Evolutionary conservation across 2,113 vertebrate genomes (phyloP).

Genomic region (Taurulus bubalis): DNA sequence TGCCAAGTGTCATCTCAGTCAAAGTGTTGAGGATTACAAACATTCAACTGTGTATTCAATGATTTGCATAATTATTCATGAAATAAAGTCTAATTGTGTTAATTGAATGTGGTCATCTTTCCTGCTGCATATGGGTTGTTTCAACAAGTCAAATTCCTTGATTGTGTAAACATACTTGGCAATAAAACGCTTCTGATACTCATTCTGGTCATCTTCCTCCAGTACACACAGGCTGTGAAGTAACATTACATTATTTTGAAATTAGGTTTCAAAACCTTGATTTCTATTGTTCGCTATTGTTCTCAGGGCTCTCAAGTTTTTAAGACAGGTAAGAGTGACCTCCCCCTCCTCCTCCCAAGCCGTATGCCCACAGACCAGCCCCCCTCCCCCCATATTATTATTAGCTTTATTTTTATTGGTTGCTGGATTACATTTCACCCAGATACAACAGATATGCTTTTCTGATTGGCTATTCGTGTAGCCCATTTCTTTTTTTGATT

Average conservation of each 20-base stretch:
- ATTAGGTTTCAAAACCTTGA: not conserved
- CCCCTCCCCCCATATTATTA: too few species aligned
- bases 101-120: not conserved
- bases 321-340: too few species aligned
- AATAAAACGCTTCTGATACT: not conserved
- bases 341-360: too few species aligned
- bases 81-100: constrained; percentile 69
- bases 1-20: constrained; percentile 3
- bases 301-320: too few species aligned
- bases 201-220: not conserved
- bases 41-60: constrained; percentile 42
- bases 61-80: constrained; percentile 54
- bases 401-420: too few species aligned
- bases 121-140: not conserved
- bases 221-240: not conserved
- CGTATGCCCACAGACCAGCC: too few species aligned
- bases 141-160: not conserved
- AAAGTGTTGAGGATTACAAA: not conserved
- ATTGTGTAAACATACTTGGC: too few species aligned
- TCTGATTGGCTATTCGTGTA: too few species aligned
- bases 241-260: not conserved
- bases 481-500: too few species aligned
- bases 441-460: too few species aligned
- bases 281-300: too few species aligned
- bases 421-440: too few species aligned